A percentile compares a stretch with the other conserved stretches of the same genome.
phyloP scores from a whole-genome alignment of 2,797 vertebrate species.

The Scolopax bukidnonensis region DNA sequence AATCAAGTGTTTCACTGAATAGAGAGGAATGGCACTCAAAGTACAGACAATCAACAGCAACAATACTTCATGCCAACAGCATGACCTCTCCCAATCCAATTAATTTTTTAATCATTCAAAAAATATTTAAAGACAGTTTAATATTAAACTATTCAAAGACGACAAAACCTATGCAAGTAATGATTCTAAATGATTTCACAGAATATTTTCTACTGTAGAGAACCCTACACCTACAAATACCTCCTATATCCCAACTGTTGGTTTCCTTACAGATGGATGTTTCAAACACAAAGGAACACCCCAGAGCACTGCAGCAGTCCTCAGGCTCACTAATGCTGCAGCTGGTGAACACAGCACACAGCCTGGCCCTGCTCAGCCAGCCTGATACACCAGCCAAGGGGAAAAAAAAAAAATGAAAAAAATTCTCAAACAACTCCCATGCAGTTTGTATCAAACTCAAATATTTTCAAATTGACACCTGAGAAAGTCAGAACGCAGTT shows the following conservation, averaged over 20 bases:
- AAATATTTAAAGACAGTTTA: not conserved
- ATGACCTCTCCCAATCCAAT: not conserved
- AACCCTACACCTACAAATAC: not conserved
- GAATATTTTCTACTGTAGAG: not conserved
- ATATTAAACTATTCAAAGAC: not conserved
- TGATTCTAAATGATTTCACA: not conserved
- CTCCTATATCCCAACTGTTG: not conserved
- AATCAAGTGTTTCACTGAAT: not conserved
- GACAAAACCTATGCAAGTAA: not conserved
- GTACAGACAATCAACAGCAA: not conserved
- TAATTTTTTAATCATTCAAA: not conserved
- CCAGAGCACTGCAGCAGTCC: not conserved
- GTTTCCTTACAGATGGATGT: not conserved
- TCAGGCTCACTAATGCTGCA: not conserved
- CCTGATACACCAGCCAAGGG: not conserved
- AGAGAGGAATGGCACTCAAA: not conserved
- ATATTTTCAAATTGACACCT: not conserved
- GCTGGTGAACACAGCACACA: not conserved
- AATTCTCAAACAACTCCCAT: not conserved
- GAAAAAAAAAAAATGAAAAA: not conserved
- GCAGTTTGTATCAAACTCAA: not conserved
- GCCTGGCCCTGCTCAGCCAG: not conserved
- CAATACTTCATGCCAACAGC: not conserved
- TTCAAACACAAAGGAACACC: not conserved
- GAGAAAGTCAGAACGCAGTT: not conserved